Conservation (phyloP, 1,140 invertebrate species). For the Sitobion miscanthi region DNA sequence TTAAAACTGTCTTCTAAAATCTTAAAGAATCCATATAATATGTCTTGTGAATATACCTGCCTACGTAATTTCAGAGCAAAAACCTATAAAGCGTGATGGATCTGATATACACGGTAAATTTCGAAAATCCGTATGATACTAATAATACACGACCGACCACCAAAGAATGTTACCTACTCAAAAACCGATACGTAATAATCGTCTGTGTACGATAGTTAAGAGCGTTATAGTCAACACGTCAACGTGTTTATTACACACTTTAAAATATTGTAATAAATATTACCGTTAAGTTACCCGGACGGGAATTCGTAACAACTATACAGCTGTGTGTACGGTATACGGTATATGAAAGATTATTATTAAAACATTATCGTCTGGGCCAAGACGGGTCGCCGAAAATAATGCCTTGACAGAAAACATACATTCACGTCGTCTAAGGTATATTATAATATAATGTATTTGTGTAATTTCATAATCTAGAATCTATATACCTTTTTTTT, state of each 20-base stretch:
- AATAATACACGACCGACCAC: not conserved
- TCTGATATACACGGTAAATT: not conserved
- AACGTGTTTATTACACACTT: not conserved
- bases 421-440: not conserved
- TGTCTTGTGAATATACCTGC: not conserved
- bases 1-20: not conserved
- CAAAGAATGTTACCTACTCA: not conserved
- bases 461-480: not conserved
- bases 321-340: not conserved
- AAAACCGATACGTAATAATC: not conserved
- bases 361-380: not conserved
- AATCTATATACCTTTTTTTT: not conserved
- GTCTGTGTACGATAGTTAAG: not conserved
- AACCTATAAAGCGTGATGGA: not conserved
- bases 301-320: not conserved
- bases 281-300: not conserved
- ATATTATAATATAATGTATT: not conserved
- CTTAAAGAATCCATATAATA: not conserved
- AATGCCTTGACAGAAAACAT: not conserved
- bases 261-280: not conserved
- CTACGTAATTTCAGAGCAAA: not conserved
- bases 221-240: not conserved
- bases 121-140: not conserved
- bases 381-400: not conserved
- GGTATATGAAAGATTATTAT: not conserved